Evolutionary conservation across 2,113 vertebrate genomes (phyloP).

Genomic region (Agapornis roseicollis): DNA sequence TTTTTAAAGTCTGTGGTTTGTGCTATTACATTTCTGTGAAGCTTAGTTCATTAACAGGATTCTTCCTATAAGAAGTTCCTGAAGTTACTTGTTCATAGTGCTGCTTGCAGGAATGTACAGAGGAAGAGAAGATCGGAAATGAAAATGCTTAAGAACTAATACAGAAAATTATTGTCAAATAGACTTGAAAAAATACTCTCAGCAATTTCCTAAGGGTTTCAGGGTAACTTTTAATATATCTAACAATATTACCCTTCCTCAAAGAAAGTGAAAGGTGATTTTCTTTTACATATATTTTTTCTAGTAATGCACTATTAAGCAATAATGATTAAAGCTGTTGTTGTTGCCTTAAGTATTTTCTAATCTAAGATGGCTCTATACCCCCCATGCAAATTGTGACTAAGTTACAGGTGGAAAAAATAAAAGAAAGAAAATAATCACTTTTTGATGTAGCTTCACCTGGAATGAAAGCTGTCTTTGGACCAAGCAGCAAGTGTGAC

Average conservation of each 20-base stretch:
- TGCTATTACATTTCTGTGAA: background rate
- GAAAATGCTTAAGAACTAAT: slow-evolving; percentile 1
- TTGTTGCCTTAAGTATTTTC: background rate
- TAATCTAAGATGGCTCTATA: background rate
- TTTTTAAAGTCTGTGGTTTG: background rate
- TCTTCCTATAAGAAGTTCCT: background rate
- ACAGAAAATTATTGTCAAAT: background rate
- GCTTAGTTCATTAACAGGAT: background rate
- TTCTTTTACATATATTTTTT: background rate
- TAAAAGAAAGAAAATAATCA: background rate
- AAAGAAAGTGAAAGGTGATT: background rate
- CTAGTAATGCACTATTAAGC: background rate
- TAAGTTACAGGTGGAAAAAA: background rate
- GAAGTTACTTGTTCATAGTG: background rate
- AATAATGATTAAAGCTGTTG: slow-evolving; percentile 11
- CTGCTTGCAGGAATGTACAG: background rate
- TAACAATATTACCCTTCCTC: background rate
- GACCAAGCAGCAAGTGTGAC: background rate
- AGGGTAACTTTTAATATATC: background rate
- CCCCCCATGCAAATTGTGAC: background rate
- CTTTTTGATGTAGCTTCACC: background rate
- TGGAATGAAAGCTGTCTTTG: background rate
- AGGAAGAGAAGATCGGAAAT: background rate
- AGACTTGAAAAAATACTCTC: background rate
- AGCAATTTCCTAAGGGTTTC: background rate